A percentile compares a stretch with the other conserved stretches of the same genome.
phyloP scores from a whole-genome alignment of 1,140 invertebrate species.

The Trachymyrmex septentrionalis region DNA sequence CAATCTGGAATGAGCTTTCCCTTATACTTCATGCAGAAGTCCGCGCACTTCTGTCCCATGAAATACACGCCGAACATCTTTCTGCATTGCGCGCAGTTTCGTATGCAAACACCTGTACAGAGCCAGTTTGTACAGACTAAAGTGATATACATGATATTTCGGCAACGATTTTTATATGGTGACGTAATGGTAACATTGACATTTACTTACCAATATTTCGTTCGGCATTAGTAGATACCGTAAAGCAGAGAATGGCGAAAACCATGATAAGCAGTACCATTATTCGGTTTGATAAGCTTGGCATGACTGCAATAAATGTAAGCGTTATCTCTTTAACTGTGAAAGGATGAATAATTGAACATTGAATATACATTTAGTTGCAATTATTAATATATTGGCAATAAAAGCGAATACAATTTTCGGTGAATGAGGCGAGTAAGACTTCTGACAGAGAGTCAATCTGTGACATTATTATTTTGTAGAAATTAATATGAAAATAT shows the following conservation, averaged over 20 bases:
- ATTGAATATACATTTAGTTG: neutral
- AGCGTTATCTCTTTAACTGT: neutral
- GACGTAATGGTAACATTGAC: neutral
- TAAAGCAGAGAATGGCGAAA: constrained; percentile 60
- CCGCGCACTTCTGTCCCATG: constrained; percentile 93
- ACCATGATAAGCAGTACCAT: constrained; percentile 58
- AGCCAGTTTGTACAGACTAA: constrained; percentile 18
- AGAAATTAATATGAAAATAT: no score
- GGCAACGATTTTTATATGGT: neutral
- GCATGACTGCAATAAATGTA: constrained; percentile 74
- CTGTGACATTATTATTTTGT: neutral
- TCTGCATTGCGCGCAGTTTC: constrained; percentile 95
- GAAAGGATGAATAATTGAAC: neutral
- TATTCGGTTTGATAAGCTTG: constrained; percentile 59
- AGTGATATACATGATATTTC: neutral
- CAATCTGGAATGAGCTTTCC: constrained; percentile 94
- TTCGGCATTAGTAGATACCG: constrained; percentile 36
- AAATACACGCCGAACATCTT: constrained; percentile 95
- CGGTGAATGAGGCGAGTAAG: neutral
- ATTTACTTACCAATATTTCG: constrained; percentile 63
- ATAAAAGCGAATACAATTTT: neutral
- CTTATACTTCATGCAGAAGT: constrained; percentile 93
- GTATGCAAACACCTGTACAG: constrained; percentile 89
- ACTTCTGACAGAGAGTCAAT: neutral
- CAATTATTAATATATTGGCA: neutral